Evolutionary conservation across 2,888 invertebrate genomes (phyloP), one percentile per base, ranked within the genome.

Genomic region (Zygothrica quintamaculata): DNA sequence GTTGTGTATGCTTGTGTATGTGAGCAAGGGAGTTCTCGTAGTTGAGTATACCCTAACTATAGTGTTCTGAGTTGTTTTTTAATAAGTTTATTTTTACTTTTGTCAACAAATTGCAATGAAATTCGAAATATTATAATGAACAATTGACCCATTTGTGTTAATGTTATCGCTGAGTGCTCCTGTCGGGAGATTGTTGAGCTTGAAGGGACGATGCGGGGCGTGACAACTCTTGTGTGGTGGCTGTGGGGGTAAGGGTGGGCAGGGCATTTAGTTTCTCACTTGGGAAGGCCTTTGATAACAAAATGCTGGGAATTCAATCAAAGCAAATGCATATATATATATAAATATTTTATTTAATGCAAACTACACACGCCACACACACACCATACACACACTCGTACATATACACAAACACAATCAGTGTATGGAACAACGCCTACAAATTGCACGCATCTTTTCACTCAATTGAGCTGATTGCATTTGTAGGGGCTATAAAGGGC

Each of bases 91-190:
- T 29, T 29, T 18, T 56, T 56, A 57, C 37, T 59, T 34, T 16
- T 65, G 55, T 65, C 60, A 60, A 56, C 60, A 72, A 68, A 77
- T 77, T 74, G 74, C 74, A 69, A 60, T 62, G 53, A 52, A 69
- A 74, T 74, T 77, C 39, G 43, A 69, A 70, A 74, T 59, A n/a
- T 71, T 74, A 77, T 74, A 77, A 70, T 56, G 57, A 77, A 65
- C 75, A 75, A 77, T 77, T 75, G 74, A 75, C 74, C 74, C 51
- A 75, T 74, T 74, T 75, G 70, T 53, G 55, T 42, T 62, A 56
- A 65, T 66, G 43, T 51, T 51, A 47, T 52, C 47, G 36, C 37
- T 13, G 34, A 47, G 48, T 43, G 36, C 37, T 13, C 12, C 6
- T 34, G 34, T 5, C 33, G 39, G 1, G 36, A 13, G 40, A 22